Base-by-base conservation (phyloP, 2,888 invertebrate genomes). In the Carcina quercana region DNA sequence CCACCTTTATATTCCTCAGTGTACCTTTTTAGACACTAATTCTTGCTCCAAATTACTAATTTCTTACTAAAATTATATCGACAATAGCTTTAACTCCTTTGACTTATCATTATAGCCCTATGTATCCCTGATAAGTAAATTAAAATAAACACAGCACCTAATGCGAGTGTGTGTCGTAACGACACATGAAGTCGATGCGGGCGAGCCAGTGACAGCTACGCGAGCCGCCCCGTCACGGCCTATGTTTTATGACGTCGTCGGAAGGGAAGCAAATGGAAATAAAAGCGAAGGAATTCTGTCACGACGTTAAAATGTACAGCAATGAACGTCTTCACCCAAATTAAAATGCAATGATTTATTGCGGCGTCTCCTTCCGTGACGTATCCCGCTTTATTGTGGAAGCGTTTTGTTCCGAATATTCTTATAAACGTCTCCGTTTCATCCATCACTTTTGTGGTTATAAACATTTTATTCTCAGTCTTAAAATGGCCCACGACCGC, bases 301-400 rank as follows among this genome's bases (percentile, higher is more conserved):
- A 59, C 53, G 60, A 48, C 57, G 54, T 53, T 53, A 47, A 59
- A 63, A 65, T 52, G 59, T 53, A 59, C 49, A 49, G 47, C 55
- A 46, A 57, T 52, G 56, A 59, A 67, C 56, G 67, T 60, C 63
- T 60, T 55, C 54, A 53, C 53, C 57, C 53, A 69, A 72, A 72
- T 72, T 72, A 71, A 71, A 74, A 61, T 48, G 54, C 56, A 53
- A 61, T 68, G 68, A 72, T 71, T 70, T 70, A 72, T 71, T 45
- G 45, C 46, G 37, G 40, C 35, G 43, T 45, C 41, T 34, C 42
- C 36, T 55, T 36, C 32, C 44, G 52, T 50, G 53, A 50, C 50
- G 43, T 44, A 15, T 30, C 27, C 24, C n/a, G n/a, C 33, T 11
- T 30, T 13, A 19, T 26, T 12, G 13, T 20, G 19, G 10, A 34